A percentile compares a stretch with the other conserved stretches of the same genome.
These are phyloP conservation scores for Pogonophryne albipinna DNA, from an alignment of 2,797 vertebrate genomes.

Conservation along the genomic window DNA sequence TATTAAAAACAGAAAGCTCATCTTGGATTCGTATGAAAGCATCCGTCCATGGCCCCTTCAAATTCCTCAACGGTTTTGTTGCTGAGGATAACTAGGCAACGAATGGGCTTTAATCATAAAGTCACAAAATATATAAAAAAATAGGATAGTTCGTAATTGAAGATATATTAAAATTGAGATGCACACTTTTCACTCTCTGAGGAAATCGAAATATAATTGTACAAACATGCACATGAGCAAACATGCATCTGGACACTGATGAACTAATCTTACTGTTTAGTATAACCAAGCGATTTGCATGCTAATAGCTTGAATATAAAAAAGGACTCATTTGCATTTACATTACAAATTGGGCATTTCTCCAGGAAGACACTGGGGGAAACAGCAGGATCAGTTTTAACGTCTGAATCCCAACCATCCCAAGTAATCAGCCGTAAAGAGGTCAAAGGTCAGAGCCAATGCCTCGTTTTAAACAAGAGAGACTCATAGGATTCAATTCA, in stretches of 20 bases:
- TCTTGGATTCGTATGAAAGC: conserved; percentile 24
- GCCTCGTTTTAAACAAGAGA: conserved; percentile 35
- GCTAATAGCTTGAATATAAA: conserved; percentile 42
- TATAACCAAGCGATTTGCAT: conserved; percentile 60
- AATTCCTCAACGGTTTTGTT: conserved; percentile 9
- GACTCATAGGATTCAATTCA: conserved; percentile 28
- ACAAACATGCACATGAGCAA: conserved; percentile 11
- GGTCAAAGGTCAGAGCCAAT: conserved; percentile 45
- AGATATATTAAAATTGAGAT: background rate
- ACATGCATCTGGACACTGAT: conserved; percentile 25
- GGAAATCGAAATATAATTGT: conserved; percentile 23
- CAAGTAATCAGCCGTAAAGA: conserved; percentile 17
- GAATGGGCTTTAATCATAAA: conserved; percentile 18
- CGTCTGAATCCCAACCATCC: conserved; percentile 28
- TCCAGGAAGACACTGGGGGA: conserved; percentile 35
- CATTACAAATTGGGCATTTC: conserved; percentile 55
- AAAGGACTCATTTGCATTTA: conserved; percentile 60
- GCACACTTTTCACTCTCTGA: background rate
- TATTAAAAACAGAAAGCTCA: conserved; percentile 15
- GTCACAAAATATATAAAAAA: conserved; percentile 2
- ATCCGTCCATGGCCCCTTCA: conserved; percentile 14
- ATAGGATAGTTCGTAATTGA: background rate
- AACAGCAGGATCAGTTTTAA: conserved; percentile 25
- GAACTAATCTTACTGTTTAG: conserved; percentile 35
- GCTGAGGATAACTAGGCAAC: background rate